Percentiles rank a stretch among this genome's conserved stretches.
These are phyloP conservation scores for Lasius platythorax DNA, from an alignment of 2,888 invertebrate genomes.

Conservation along the genomic window DNA sequence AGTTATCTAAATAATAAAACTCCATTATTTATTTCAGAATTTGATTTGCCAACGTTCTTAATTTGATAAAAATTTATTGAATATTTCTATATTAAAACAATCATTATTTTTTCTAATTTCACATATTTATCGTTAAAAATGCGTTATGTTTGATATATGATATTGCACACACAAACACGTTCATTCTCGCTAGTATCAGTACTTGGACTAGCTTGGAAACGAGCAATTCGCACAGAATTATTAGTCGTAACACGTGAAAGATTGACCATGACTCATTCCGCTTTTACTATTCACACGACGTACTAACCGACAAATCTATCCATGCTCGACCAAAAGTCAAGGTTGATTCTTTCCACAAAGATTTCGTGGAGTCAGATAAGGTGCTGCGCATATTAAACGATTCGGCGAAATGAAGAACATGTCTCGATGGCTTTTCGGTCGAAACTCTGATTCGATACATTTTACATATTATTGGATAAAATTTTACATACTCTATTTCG, in stretches of 20 bases:
- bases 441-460: background rate
- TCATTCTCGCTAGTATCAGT: background rate
- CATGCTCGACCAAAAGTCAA: constrained; percentile 65
- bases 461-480: background rate
- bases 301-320: constrained; percentile 46
- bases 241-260: constrained; percentile 48
- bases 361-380: constrained; percentile 62
- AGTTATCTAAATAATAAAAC: background rate
- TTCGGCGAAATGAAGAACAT: background rate
- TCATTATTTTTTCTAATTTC: background rate
- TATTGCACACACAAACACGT: background rate
- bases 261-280: constrained; percentile 59
- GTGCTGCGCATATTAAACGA: background rate
- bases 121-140: constrained; percentile 11
- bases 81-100: background rate
- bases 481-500: constrained; percentile 6
- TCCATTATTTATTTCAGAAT: constrained; percentile 7
- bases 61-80: background rate
- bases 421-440: background rate
- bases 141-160: background rate
- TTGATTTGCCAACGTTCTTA: background rate
- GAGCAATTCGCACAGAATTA: constrained; percentile 33
- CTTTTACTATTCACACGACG: constrained; percentile 63
- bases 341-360: constrained; percentile 53
- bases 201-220: constrained; percentile 1